phyloP scores from a whole-genome alignment of 2,888 invertebrate species.

The Drosophila pseudotalamancana region DNA sequence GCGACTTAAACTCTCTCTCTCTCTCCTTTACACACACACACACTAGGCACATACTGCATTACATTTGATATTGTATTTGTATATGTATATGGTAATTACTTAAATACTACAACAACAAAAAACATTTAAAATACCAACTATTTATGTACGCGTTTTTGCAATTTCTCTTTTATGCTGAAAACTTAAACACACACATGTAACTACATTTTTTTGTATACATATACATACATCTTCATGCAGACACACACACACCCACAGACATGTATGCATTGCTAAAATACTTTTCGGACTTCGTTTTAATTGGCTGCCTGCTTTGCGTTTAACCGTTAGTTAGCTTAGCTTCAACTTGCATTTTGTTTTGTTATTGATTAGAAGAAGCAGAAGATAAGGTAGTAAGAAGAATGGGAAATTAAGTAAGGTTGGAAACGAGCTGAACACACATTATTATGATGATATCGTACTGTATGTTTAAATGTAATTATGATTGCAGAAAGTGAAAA shows the following conservation, averaged over 20 bases:
- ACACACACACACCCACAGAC: background rate
- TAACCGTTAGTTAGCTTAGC: conserved; percentile 57
- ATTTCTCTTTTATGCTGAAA: conserved; percentile 6
- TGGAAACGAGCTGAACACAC: conserved; percentile 1
- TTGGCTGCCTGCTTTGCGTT: conserved; percentile 28
- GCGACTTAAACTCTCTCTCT: conserved; percentile 28
- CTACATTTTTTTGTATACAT: conserved; percentile 20
- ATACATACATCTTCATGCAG: background rate
- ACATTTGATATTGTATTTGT: conserved; percentile 18
- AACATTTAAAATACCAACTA: conserved; percentile 23
- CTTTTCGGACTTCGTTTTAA: conserved; percentile 10
- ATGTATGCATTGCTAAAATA: conserved; percentile 8
- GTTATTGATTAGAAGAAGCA: conserved; percentile 38
- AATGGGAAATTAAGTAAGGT: background rate
- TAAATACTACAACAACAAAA: conserved; percentile 8
- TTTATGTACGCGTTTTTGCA: conserved; percentile 30
- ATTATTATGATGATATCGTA: conserved; percentile 25
- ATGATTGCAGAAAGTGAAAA: conserved; percentile 2
- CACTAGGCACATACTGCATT: conserved; percentile 1
- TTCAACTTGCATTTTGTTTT: conserved; percentile 54
- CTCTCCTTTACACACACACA: conserved; percentile 1
- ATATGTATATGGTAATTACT: conserved; percentile 34
- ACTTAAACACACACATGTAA: conserved; percentile 7
- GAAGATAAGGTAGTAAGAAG: background rate
- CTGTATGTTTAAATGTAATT: conserved; percentile 39